phyloP scores from a whole-genome alignment of 2,888 invertebrate species.

The Leptinotarsa peninsularis region DNA sequence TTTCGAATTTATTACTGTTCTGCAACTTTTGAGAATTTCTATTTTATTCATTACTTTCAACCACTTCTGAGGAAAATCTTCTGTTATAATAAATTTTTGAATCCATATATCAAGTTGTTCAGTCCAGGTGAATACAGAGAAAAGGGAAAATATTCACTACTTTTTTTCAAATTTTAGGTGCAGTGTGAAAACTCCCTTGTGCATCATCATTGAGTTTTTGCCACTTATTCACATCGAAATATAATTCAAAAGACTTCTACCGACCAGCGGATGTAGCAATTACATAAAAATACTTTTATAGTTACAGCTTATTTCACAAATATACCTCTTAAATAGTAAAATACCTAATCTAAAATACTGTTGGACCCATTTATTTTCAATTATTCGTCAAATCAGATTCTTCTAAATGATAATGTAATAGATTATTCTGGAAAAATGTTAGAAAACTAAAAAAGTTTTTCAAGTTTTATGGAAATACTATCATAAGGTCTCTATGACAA shows the following conservation, averaged over 20 bases:
- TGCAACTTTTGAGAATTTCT: no score
- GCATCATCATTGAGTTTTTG: constrained; percentile 34
- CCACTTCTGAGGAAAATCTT: no score
- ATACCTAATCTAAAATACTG: constrained; percentile 50
- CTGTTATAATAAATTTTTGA: no score
- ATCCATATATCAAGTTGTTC: no score
- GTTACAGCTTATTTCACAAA: neutral
- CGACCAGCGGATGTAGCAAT: constrained; percentile 35
- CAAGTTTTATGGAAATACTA: no score
- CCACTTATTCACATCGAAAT: constrained; percentile 42
- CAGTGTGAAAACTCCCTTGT: constrained; percentile 21
- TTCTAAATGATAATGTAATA: neutral
- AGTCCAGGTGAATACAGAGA: no score
- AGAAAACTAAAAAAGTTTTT: neutral
- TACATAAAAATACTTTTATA: constrained; percentile 1
- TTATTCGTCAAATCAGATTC: constrained; percentile 5
- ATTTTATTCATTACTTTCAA: no score
- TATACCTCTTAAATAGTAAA: constrained; percentile 11
- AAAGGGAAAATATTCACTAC: neutral
- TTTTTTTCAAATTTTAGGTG: neutral
- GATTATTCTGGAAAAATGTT: neutral
- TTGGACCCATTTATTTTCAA: constrained; percentile 49
- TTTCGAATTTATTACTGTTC: no score
- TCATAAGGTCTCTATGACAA: no score
- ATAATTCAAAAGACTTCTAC: constrained; percentile 21